A percentile compares a stretch with the other conserved stretches of the same genome.
These are phyloP conservation scores for Porites cylindrica DNA, from an alignment of 92 coral and sea anemone species.

Conservation along the genomic window DNA sequence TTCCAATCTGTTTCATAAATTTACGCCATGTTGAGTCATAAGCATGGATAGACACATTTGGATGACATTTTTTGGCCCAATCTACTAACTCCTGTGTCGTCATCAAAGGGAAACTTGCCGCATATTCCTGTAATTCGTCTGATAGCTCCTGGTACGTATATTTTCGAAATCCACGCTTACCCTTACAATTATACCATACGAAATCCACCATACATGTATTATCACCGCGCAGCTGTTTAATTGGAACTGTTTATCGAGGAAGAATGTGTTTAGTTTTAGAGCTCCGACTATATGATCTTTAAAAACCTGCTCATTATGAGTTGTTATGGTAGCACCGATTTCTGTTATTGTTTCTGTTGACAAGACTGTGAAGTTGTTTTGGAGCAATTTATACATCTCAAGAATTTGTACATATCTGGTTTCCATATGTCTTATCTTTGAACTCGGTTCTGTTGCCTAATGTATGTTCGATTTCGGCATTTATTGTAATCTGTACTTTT, in stretches of 20 bases:
- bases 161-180: constrained; percentile 48
- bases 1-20: too few relatives aligned
- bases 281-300: constrained; percentile 24
- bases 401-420: constrained; percentile 4
- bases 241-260: constrained; percentile 4
- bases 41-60: constrained; percentile 36
- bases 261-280: constrained; percentile 35
- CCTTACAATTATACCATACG: constrained; percentile 53
- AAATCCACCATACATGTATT: constrained; percentile 50
- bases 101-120: constrained; percentile 11
- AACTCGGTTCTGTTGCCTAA: too few relatives aligned
- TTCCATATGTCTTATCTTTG: neutral
- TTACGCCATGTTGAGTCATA: constrained; percentile 27
- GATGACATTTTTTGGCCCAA: constrained; percentile 58
- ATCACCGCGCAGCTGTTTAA: neutral
- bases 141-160: constrained; percentile 41
- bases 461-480: too few relatives aligned
- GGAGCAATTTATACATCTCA: neutral
- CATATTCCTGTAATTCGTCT: constrained; percentile 38
- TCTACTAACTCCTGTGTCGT: constrained; percentile 58
- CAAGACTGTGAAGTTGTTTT: neutral
- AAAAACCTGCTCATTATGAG: neutral
- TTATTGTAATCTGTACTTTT: too few relatives aligned
- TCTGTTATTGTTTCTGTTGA: neutral
- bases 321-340: constrained; percentile 15